Base-by-base conservation (phyloP, 2,888 invertebrate genomes). In the Blera fallax region DNA sequence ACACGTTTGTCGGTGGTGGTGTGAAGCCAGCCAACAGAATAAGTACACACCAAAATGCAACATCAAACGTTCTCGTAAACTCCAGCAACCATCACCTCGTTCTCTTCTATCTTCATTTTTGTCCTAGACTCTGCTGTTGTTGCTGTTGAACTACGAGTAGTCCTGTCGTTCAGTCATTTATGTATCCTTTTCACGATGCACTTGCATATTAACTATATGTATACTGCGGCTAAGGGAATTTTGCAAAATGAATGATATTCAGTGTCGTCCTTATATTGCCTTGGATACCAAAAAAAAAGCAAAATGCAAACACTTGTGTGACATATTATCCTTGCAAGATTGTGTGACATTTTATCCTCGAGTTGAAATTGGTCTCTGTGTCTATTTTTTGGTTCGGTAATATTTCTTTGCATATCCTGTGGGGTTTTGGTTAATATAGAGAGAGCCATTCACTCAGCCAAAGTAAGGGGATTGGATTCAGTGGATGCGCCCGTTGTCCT, bases 321-420 rank as follows among this genome's bases (percentile, higher is more conserved):
- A 85, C 80, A 80, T 80, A 85, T 85, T 85, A 85, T 85, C 80
- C 80, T 54, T 58, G 65, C 72, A 76, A 85, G 80, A 80, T 70
- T 76, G 85, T 85, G 45, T 85, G 85, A 80, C 85, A 80, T 76
- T 80, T 80, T 67, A 67, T 80, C 70, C 76, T 58, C 70, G 34
- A 45, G 52, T 84, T 74, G 84, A 79, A 69, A 58, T 74, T 64
- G 83, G 70, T 56, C 56, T 70, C 52, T 21, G 29, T 58, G 69
- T 60, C 58, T 18, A 73, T 67, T 67, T 11, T 52, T 40, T 74
- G 34, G 37, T 8, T 72, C 34, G 10, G 54, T 70, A 37, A 69
- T 60, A 56, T 65, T 43, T n/a, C n/a, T 65, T 74, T 62, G 58
- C 52, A 52, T 60, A 50, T 69, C 58, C 29, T 18, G 8, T 24